Conservation (phyloP, 1,140 invertebrate genomes). For the Pogonus chalceus region DNA sequence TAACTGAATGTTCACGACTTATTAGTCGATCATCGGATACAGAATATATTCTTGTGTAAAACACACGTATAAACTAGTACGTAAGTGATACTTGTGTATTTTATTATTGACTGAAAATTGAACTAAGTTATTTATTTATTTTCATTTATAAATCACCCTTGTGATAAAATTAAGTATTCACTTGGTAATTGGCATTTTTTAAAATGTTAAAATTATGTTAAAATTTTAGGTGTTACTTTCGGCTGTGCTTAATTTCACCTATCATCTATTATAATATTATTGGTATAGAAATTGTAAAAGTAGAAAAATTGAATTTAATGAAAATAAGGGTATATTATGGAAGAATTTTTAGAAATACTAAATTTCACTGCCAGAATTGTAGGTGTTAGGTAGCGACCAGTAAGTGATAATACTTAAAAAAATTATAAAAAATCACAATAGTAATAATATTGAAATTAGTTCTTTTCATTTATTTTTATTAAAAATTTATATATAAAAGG, state of each 20-base stretch:
- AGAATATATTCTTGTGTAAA: too few relatives aligned
- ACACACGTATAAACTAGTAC: too few relatives aligned
- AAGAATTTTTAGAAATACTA: background rate
- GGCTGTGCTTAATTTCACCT: constrained; percentile 4
- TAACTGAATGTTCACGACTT: too few relatives aligned
- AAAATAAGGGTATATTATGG: background rate
- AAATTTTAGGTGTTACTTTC: constrained; percentile 2
- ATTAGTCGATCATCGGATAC: too few relatives aligned
- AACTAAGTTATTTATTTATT: too few relatives aligned
- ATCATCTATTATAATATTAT: background rate
- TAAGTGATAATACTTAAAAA: background rate
- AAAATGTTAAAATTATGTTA: background rate
- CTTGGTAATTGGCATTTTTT: background rate
- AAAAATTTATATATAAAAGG: too few relatives aligned
- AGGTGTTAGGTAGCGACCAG: background rate
- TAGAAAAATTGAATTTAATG: background rate
- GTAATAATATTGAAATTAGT: too few relatives aligned
- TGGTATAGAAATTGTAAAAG: background rate
- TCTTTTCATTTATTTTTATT: too few relatives aligned
- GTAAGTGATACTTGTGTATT: too few relatives aligned
- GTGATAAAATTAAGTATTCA: constrained; percentile 1
- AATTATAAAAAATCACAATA: too few relatives aligned
- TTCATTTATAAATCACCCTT: too few relatives aligned
- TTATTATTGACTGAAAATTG: too few relatives aligned
- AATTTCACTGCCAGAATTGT: background rate